Percentiles rank a stretch among this genome's conserved stretches.
Evolutionary conservation across 2,888 invertebrate genomes (phyloP).

Genomic region (Xestia ashworthii): DNA sequence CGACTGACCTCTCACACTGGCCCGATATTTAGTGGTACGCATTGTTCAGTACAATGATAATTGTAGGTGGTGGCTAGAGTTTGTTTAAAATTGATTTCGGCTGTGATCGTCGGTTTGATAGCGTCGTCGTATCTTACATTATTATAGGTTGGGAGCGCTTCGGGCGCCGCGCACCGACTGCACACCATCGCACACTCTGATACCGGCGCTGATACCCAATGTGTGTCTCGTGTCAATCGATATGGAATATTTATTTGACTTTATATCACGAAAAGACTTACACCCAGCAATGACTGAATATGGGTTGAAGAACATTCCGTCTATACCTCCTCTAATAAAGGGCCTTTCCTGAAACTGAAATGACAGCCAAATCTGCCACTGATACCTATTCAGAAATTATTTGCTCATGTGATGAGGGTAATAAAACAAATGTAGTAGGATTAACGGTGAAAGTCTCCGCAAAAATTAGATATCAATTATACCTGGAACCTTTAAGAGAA

Average conservation of each 20-base stretch:
- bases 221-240: slow-evolving; percentile 42
- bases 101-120: slow-evolving; percentile 84
- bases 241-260: slow-evolving; percentile 23
- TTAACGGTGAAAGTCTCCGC: slow-evolving; percentile 24
- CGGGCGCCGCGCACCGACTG: slow-evolving; percentile 54
- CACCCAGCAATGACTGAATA: neutral
- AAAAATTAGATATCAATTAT: slow-evolving; percentile 61
- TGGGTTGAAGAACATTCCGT: neutral
- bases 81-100: slow-evolving; percentile 90
- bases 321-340: neutral
- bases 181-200: slow-evolving; percentile 48
- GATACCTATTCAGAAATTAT: neutral
- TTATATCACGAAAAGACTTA: slow-evolving; percentile 3
- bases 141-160: slow-evolving; percentile 79
- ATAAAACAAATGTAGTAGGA: slow-evolving; percentile 24
- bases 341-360: neutral
- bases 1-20: slow-evolving; percentile 87
- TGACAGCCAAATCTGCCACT: neutral
- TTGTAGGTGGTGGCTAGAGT: slow-evolving; percentile 89
- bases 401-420: neutral
- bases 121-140: slow-evolving; percentile 79
- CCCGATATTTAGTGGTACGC: slow-evolving; percentile 83
- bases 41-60: slow-evolving; percentile 87
- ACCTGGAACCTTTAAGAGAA: slow-evolving; percentile 54
- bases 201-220: slow-evolving; percentile 18